phyloP scores from a whole-genome alignment of 2,888 invertebrate genomes.

The Brachynemurus nebulosus region DNA sequence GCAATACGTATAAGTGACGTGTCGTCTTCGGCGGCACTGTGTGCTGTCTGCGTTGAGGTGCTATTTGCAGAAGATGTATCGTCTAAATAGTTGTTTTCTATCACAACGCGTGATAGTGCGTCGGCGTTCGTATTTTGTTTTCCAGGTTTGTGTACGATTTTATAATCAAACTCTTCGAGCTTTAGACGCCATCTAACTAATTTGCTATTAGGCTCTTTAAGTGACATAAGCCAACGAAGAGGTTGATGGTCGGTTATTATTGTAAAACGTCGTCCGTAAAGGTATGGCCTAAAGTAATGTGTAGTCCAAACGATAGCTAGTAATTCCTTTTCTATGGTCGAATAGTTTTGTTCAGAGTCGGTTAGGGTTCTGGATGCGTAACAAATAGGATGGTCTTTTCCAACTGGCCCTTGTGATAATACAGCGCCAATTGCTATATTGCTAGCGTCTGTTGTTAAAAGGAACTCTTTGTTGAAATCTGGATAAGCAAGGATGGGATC shows the following conservation, averaged over 20 bases:
- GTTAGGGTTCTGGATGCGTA: slow-evolving; percentile 25
- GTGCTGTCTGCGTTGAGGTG: no score
- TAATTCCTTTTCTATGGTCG: slow-evolving; percentile 26
- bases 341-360: slow-evolving; percentile 25
- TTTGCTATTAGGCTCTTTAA: slow-evolving; percentile 22
- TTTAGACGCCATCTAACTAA: slow-evolving; percentile 23
- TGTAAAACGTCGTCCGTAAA: slow-evolving; percentile 25
- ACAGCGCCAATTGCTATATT: no score
- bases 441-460: no score
- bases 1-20: no score
- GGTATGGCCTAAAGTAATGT: slow-evolving; percentile 26
- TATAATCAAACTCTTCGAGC: slow-evolving; percentile 24
- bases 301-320: slow-evolving; percentile 25
- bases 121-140: slow-evolving; percentile 23
- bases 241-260: slow-evolving; percentile 27
- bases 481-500: no score
- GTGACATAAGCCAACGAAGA: slow-evolving; percentile 24
- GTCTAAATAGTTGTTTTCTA: no score
- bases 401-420: slow-evolving; percentile 16
- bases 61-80: no score
- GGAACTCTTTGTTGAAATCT: no score
- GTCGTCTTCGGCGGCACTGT: no score
- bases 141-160: slow-evolving; percentile 23
- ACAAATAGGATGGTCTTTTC: slow-evolving; percentile 24
- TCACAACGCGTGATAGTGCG: slow-evolving; percentile 20